A percentile compares a stretch with the other conserved stretches of the same genome.
phyloP scores from a whole-genome alignment of 2,797 vertebrate species.

The Trematomus bernacchii region DNA sequence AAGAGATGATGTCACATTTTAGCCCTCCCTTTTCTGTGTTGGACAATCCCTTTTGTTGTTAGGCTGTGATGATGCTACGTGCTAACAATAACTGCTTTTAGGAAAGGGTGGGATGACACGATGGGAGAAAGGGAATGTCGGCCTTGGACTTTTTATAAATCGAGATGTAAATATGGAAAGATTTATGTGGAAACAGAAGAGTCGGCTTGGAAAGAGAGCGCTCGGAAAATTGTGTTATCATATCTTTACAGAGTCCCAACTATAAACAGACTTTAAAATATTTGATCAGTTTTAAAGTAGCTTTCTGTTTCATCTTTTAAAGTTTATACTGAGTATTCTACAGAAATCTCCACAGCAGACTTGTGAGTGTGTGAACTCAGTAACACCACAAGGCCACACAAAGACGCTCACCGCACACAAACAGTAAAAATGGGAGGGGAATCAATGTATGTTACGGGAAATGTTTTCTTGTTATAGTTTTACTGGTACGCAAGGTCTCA shows the following conservation, averaged over 20 bases:
- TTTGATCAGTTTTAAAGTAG: conserved; percentile 63
- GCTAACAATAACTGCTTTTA: conserved; percentile 76
- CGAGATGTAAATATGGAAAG: conserved; percentile 76
- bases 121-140: conserved; percentile 71
- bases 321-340: conserved; percentile 42
- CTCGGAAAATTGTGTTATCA: conserved; percentile 63
- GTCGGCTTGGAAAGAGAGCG: conserved; percentile 58
- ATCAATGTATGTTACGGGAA: conserved; percentile 81
- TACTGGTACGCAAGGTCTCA: conserved; percentile 70
- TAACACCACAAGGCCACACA: conserved; percentile 69
- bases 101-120: conserved; percentile 77
- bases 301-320: conserved; percentile 68
- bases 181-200: conserved; percentile 70
- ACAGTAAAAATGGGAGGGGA: conserved; percentile 75
- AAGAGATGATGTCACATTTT: conserved; percentile 70
- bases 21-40: conserved; percentile 14
- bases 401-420: conserved; percentile 40
- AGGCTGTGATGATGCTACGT: conserved; percentile 56
- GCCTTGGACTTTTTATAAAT: conserved; percentile 75
- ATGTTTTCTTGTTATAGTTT: conserved; percentile 77
- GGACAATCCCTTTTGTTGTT: conserved; percentile 69
- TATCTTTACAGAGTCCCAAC: conserved; percentile 58
- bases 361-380: conserved; percentile 59
- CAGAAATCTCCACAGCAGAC: conserved; percentile 58
- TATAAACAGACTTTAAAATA: conserved; percentile 63